These are phyloP conservation scores for Esox niger DNA, from an alignment of 2,113 vertebrate species.

Conservation along the genomic window DNA sequence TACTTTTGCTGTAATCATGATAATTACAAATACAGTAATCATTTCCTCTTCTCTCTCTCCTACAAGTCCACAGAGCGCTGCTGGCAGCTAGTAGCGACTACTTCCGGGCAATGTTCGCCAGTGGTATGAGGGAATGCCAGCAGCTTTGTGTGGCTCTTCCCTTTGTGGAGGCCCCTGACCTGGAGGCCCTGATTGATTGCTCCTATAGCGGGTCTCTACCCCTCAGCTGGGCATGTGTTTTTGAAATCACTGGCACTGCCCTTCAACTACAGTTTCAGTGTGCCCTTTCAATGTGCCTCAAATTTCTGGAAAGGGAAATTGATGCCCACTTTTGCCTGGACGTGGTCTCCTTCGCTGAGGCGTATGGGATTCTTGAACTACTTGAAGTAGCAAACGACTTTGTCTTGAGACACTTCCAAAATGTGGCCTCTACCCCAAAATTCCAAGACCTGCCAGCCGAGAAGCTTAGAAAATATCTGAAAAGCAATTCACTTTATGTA, in stretches of 20 bases:
- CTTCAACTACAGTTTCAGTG: constrained; percentile 83
- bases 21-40: too few species aligned
- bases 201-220: constrained; percentile 78
- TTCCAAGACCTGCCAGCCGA: constrained; percentile 78
- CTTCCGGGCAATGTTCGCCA: constrained; percentile 86
- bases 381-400: constrained; percentile 73
- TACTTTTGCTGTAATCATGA: too few species aligned
- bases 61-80: constrained; percentile 81
- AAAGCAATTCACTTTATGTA: constrained; percentile 73
- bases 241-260: constrained; percentile 77
- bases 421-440: constrained; percentile 72
- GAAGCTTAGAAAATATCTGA: constrained; percentile 56
- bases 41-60: too few species aligned
- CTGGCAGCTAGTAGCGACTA: constrained; percentile 86
- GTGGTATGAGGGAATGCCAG: constrained; percentile 82
- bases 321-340: constrained; percentile 75
- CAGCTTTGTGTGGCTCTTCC: constrained; percentile 61
- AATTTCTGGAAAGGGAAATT: constrained; percentile 75
- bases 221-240: constrained; percentile 75
- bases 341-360: constrained; percentile 73
- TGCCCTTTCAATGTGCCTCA: constrained; percentile 78
- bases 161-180: constrained; percentile 71
- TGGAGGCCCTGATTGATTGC: constrained; percentile 76
- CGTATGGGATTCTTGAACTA: constrained; percentile 73
- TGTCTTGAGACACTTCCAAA: constrained; percentile 78